Conservation (phyloP, 2,113 vertebrate species). For the Sinocyclocheilus anophthalmus region DNA sequence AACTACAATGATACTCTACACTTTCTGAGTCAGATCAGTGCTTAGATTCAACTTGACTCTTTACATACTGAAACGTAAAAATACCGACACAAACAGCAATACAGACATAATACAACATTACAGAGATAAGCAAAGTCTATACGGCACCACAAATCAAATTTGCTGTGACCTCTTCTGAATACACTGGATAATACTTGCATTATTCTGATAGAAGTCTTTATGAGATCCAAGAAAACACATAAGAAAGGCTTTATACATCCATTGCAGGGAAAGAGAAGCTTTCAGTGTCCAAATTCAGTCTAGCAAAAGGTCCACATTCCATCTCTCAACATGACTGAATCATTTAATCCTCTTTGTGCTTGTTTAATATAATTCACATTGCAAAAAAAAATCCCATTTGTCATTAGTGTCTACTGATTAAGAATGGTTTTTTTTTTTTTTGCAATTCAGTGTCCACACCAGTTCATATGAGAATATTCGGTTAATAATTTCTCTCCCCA, state of each 20-base stretch:
- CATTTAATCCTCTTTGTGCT: not conserved
- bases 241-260: slow-evolving; percentile 2
- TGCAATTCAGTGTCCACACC: not conserved
- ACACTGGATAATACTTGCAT: slow-evolving; percentile 19
- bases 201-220: not conserved
- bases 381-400: not conserved
- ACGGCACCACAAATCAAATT: not conserved
- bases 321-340: not conserved
- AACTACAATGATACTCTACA: not conserved
- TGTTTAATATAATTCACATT: not conserved
- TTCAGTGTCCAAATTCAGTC: not conserved
- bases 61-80: not conserved
- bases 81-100: slow-evolving; percentile 14
- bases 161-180: not conserved
- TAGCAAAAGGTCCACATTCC: not conserved
- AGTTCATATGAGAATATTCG: not conserved
- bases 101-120: slow-evolving; percentile 12
- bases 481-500: not conserved
- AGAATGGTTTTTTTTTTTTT: not conserved
- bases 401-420: not conserved
- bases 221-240: slow-evolving; percentile 18
- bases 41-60: not conserved
- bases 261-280: not conserved
- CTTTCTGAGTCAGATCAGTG: not conserved
- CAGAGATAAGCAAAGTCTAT: not conserved